Conservation (phyloP, 2,888 invertebrate species). For the Tetanocera ferruginea region DNA sequence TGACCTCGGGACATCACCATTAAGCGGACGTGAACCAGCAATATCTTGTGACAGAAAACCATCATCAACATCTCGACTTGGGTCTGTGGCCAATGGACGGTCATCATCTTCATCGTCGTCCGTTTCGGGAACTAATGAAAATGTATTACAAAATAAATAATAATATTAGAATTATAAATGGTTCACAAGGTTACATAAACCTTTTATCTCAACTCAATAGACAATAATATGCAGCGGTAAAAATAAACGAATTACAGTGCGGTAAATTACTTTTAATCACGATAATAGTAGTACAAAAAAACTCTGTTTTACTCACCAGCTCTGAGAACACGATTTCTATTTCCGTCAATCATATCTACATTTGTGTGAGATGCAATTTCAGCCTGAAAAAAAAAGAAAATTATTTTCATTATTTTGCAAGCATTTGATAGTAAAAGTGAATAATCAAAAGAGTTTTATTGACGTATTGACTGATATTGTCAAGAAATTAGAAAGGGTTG, state of each 20-base stretch:
- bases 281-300: not conserved
- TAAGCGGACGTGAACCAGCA: slow-evolving; percentile 55
- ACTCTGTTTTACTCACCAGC: slow-evolving; percentile 8
- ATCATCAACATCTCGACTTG: slow-evolving; percentile 76
- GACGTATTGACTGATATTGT: no score
- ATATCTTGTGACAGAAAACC: slow-evolving; percentile 70
- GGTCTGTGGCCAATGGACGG: slow-evolving; percentile 66
- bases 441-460: no score
- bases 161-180: not conserved
- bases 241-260: not conserved
- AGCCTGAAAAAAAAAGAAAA: not conserved
- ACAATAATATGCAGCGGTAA: not conserved
- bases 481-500: no score
- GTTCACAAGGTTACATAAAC: no score
- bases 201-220: no score
- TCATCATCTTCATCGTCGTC: slow-evolving; percentile 74
- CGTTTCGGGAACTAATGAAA: slow-evolving; percentile 55
- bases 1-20: slow-evolving; percentile 55
- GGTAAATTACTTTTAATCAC: not conserved
- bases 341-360: slow-evolving; percentile 2
- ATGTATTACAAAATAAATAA: not conserved
- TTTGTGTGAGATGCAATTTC: not conserved
- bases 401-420: not conserved
- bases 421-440: no score
- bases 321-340: not conserved